phyloP scores from a whole-genome alignment of 2,888 invertebrate genomes.

The Coleophora flavipennella region DNA sequence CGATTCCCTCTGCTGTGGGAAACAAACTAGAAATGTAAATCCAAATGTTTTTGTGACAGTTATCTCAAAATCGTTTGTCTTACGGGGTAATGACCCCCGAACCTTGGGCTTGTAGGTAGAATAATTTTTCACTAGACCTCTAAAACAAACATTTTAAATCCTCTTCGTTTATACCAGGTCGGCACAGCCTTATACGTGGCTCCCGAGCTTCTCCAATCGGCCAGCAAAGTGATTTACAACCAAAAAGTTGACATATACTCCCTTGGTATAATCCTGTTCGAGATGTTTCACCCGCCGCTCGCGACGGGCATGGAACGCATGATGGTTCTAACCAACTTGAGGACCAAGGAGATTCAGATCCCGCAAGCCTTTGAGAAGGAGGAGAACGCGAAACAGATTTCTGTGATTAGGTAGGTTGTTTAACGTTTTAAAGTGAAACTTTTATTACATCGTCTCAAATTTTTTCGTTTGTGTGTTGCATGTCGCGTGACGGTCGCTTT shows the following conservation, averaged over 20 bases:
- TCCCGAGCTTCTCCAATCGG: conserved; percentile 86
- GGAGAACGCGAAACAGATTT: conserved; percentile 71
- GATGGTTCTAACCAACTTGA: conserved; percentile 80
- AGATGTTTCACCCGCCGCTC: conserved; percentile 93
- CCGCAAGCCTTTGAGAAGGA: conserved; percentile 77
- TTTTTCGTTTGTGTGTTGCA: too few species aligned
- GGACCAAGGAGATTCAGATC: conserved; percentile 78
- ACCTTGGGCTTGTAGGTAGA: too few species aligned
- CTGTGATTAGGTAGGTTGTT: conserved; percentile 72
- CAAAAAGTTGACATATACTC: conserved; percentile 93
- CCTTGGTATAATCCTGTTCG: conserved; percentile 93
- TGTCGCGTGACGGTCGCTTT: too few species aligned
- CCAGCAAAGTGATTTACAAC: conserved; percentile 83
- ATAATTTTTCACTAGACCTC: too few species aligned
- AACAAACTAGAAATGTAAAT: too few species aligned
- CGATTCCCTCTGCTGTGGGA: too few species aligned
- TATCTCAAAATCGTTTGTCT: too few species aligned
- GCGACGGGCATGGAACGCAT: conserved; percentile 92
- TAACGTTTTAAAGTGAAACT: background rate
- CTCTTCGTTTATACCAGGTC: conserved; percentile 78
- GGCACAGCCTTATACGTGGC: conserved; percentile 97
- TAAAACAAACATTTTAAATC: too few species aligned
- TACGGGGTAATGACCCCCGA: too few species aligned
- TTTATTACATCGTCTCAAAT: too few species aligned
- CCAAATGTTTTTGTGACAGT: too few species aligned